phyloP scores from a whole-genome alignment of 2,113 vertebrate genomes.

The Anser cygnoides region DNA sequence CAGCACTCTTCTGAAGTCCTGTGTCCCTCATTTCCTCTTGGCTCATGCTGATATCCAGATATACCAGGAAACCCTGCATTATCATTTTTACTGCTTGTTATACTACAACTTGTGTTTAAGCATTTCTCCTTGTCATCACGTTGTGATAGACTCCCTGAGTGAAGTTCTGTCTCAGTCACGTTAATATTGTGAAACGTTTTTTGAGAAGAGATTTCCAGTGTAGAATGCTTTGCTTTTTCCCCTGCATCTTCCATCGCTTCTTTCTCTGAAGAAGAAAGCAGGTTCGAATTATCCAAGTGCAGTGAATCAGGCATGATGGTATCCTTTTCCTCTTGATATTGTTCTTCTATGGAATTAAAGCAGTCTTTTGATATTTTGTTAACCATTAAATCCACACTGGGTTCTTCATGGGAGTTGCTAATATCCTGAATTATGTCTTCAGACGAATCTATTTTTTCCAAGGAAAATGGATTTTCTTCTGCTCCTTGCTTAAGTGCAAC shows the following conservation, averaged over 20 bases:
- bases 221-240: neutral
- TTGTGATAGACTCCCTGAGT: neutral
- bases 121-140: neutral
- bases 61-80: neutral
- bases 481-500: neutral
- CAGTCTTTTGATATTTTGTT: neutral
- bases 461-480: neutral
- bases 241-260: neutral
- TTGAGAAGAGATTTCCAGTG: neutral
- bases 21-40: neutral
- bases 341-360: slow-evolving; percentile 18
- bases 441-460: neutral
- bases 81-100: neutral
- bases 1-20: neutral
- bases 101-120: neutral
- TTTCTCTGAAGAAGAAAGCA: neutral
- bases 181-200: neutral
- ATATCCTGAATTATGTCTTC: neutral
- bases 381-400: neutral
- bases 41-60: neutral
- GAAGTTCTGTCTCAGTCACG: neutral
- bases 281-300: neutral
- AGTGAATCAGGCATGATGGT: neutral
- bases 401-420: neutral
- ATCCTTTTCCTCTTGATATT: neutral